A percentile compares a stretch with the other conserved stretches of the same genome.
Conservation (phyloP, 2,888 invertebrate genomes). For the Didymodactylos carnosus region DNA sequence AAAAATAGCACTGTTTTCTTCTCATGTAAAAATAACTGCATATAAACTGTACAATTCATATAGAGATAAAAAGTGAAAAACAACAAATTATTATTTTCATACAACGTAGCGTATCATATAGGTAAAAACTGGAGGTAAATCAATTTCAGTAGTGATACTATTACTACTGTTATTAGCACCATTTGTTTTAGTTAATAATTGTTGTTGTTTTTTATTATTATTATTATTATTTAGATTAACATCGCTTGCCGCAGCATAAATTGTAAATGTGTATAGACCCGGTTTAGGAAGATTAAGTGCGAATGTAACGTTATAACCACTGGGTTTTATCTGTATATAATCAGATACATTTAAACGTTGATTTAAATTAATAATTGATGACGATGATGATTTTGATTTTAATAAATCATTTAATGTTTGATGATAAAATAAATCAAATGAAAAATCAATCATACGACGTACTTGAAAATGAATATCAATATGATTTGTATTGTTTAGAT, state of each 20-base stretch:
- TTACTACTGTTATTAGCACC: too few relatives aligned
- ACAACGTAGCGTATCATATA: conserved; percentile 10
- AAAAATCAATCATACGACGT: conserved; percentile 13
- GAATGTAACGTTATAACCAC: conserved; percentile 10
- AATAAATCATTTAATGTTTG: not conserved
- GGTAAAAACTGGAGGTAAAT: conserved; percentile 9
- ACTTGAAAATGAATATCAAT: conserved; percentile 12
- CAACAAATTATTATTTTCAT: too few relatives aligned
- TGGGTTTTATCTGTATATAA: conserved; percentile 6
- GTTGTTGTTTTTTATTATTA: too few relatives aligned
- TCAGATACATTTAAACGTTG: conserved; percentile 7
- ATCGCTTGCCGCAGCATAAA: conserved; percentile 8
- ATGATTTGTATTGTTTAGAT: not conserved
- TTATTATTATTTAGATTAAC: not conserved
- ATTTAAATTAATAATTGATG: not conserved
- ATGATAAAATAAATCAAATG: conserved; percentile 11
- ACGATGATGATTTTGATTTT: not conserved
- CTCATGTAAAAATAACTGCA: too few relatives aligned
- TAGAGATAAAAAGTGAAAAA: too few relatives aligned
- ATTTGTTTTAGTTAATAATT: not conserved
- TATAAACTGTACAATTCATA: too few relatives aligned
- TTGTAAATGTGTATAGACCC: conserved; percentile 12
- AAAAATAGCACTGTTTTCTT: too few relatives aligned
- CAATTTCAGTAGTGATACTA: too few relatives aligned
- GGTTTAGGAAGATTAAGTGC: conserved; percentile 2